These are phyloP conservation scores for Caerostris extrusa DNA, from an alignment of 1,140 invertebrate genomes.

Conservation along the genomic window DNA sequence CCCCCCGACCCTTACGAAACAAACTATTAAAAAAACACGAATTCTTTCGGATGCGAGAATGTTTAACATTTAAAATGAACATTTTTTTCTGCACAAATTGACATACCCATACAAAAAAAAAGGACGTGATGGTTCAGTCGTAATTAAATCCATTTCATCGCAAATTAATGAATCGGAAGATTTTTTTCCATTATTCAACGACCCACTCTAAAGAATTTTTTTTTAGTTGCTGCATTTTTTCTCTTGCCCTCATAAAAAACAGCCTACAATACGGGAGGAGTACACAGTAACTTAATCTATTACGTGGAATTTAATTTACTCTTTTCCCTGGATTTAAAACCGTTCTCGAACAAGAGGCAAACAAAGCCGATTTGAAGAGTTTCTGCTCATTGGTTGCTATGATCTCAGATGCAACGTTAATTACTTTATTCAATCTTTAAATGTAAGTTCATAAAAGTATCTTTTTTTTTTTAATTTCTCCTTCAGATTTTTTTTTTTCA, in stretches of 20 bases:
- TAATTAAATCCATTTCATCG: constrained; percentile 75
- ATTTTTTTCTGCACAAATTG: neutral
- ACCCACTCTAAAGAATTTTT: constrained; percentile 49
- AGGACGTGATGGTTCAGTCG: constrained; percentile 42
- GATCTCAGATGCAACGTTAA: constrained; percentile 33
- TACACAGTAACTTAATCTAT: constrained; percentile 65
- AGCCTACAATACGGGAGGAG: neutral
- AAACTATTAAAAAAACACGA: neutral
- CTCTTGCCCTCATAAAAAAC: neutral
- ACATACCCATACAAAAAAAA: neutral
- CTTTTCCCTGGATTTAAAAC: constrained; percentile 38
- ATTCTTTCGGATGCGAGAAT: neutral
- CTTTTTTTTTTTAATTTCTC: neutral
- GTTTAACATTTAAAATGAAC: constrained; percentile 19
- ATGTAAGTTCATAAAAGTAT: neutral
- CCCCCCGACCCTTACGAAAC: too few species aligned
- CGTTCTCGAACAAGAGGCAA: neutral
- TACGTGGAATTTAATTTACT: constrained; percentile 63
- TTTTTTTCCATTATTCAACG: constrained; percentile 39
- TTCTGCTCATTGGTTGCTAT: neutral
- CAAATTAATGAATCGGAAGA: constrained; percentile 73
- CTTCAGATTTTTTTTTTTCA: neutral
- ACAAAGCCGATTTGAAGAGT: constrained; percentile 39
- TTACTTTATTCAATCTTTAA: constrained; percentile 28
- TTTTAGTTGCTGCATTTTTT: neutral